Percentiles rank a stretch among this genome's conserved stretches.
Conservation (phyloP, 2,797 vertebrate genomes). For the Manis pentadactyla region DNA sequence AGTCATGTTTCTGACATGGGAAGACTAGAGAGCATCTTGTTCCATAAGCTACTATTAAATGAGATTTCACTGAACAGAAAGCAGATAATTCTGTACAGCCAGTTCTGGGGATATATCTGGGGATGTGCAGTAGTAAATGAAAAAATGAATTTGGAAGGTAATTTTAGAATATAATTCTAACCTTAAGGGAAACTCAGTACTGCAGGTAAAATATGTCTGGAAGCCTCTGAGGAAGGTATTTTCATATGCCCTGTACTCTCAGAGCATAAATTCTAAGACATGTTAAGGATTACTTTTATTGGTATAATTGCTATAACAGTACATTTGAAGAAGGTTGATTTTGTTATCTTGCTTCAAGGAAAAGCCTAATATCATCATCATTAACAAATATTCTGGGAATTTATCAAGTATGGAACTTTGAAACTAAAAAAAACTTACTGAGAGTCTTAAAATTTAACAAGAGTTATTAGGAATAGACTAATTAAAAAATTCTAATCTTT, state of each 20-base stretch:
- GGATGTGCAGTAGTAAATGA: no score
- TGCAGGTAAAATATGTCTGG: background rate
- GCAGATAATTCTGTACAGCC: background rate
- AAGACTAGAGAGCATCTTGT: background rate
- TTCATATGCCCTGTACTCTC: background rate
- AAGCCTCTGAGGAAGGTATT: background rate
- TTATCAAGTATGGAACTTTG: background rate
- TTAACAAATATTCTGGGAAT: background rate
- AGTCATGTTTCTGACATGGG: background rate
- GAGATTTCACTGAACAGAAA: constrained; percentile 30
- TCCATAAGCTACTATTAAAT: background rate
- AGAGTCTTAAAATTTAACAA: background rate
- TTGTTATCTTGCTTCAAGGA: background rate
- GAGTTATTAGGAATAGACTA: background rate
- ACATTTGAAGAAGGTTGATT: constrained; percentile 1
- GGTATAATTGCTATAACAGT: background rate
- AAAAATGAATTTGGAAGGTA: background rate
- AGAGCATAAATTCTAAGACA: background rate
- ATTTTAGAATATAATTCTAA: constrained; percentile 35
- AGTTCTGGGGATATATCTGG: background rate
- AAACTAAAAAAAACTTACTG: background rate
- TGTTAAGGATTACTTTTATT: background rate
- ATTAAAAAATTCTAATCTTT: background rate
- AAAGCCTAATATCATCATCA: background rate
- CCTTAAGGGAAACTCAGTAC: background rate